These are phyloP conservation scores for Esox lucius DNA, from an alignment of 2,797 vertebrate species.

Conservation along the genomic window DNA sequence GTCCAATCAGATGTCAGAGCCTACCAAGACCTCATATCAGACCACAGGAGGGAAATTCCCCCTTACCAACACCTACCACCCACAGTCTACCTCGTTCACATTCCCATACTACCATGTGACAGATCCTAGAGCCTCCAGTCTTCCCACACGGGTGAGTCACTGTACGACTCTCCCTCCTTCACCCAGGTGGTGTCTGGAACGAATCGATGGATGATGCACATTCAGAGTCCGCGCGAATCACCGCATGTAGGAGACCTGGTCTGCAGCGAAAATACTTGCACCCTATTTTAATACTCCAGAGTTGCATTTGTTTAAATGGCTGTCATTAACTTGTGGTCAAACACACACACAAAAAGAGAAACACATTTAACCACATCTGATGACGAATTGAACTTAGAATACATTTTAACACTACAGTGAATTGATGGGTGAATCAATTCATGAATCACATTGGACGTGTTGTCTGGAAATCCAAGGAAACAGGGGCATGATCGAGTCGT, in stretches of 20 bases:
- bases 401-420: neutral
- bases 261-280: no score
- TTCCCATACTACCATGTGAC: no score
- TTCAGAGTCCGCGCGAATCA: neutral
- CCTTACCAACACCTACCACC: neutral
- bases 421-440: neutral
- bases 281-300: neutral
- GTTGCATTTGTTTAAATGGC: neutral
- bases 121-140: neutral
- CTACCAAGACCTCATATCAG: neutral
- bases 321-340: neutral
- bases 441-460: neutral
- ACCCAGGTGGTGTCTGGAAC: neutral
- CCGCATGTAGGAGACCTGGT: neutral
- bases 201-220: neutral
- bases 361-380: neutral
- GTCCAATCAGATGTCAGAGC: conserved; percentile 7
- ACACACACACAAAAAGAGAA: neutral
- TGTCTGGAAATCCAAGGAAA: neutral
- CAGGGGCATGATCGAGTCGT: neutral
- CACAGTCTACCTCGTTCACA: neutral
- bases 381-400: neutral
- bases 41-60: conserved; percentile 9
- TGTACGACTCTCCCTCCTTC: neutral
- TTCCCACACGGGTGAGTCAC: conserved; percentile 13